Percentiles rank a stretch among this genome's conserved stretches.
These are phyloP conservation scores for Drosophila subpulchrella DNA, from an alignment of 1,140 invertebrate genomes.

Conservation along the genomic window DNA sequence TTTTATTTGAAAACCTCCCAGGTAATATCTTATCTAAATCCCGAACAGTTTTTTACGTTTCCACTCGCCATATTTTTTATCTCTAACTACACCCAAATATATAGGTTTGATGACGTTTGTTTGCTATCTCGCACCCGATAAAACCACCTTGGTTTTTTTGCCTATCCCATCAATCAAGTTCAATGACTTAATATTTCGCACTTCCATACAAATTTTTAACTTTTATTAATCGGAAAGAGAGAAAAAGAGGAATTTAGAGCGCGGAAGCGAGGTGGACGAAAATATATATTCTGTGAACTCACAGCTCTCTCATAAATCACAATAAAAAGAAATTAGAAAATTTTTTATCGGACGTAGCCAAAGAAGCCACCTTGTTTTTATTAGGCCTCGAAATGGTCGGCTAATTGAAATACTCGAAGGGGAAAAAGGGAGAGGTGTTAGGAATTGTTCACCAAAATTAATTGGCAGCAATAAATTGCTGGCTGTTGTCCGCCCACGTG, in stretches of 20 bases:
- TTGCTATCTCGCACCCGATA: conserved; percentile 11
- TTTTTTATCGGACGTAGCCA: conserved; percentile 56
- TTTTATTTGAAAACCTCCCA: background rate
- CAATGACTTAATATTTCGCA: conserved; percentile 38
- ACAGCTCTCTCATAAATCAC: conserved; percentile 69
- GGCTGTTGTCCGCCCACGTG: conserved; percentile 50
- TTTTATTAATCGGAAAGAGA: conserved; percentile 8
- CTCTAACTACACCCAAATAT: background rate
- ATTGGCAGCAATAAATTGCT: conserved; percentile 75
- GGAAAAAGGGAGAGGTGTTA: conserved; percentile 48
- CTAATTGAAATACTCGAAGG: conserved; percentile 72
- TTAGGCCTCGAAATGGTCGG: conserved; percentile 55
- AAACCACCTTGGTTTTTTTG: background rate
- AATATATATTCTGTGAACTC: conserved; percentile 10
- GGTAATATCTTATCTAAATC: conserved; percentile 6
- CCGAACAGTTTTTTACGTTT: background rate
- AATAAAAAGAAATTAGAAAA: conserved; percentile 80
- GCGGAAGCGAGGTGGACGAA: conserved; percentile 1
- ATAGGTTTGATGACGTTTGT: conserved; percentile 1
- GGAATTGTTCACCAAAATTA: conserved; percentile 71
- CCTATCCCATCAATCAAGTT: conserved; percentile 27
- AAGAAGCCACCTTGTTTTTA: conserved; percentile 57
- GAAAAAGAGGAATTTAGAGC: background rate
- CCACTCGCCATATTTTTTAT: conserved; percentile 1
- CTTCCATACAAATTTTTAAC: background rate